Evolutionary conservation across 53 echinoderm and acorn worm species (phyloP), one percentile per base, ranked within the genome.

Genomic region (Paracentrotus lividus): DNA sequence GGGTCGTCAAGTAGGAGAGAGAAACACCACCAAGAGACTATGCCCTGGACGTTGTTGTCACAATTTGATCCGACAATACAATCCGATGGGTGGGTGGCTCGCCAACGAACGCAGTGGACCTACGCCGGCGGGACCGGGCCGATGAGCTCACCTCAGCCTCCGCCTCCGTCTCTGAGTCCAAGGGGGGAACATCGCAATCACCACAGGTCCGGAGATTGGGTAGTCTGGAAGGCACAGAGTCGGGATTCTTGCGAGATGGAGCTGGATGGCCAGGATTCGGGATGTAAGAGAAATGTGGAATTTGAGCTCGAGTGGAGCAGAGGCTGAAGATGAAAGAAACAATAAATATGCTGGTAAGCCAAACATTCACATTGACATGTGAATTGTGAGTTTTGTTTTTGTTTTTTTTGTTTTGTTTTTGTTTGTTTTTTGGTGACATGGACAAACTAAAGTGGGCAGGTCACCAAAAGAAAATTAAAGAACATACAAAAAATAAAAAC

Each of bases 231-330:
- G 76, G 76, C 4, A 76, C 49, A 31, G 92, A 81, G 21, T 78
- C 81, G 1, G 92, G 81, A 12, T 57, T 92, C 42, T 55, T 92
- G 57, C 45, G 92, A 40, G 92, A 92, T 42, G 92, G 92, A 5
- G 92, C 92, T 16, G 92, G 92, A 8, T 92, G 92, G 92, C 92
- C 92, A 36, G 92, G 92, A 1, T 92, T 92, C 58, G 92, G 92
- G 36, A 92, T 78, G 24, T 78, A 92, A 57, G 92, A 43, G 92
- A 92, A 56, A 92, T 92, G 92, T n/a, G 92, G 92, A 42, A 92
- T n/a, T n/a, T 92, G 92, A 92, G 92, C 45, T 92, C 92, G 4
- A 92, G 92, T 78, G 92, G 92, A 16, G 92, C 92, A 34, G 92
- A 92, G 27, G n/a, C n/a, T n/a, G 92, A 92, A 78, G 92, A 92